Base-by-base conservation (phyloP, 2,888 invertebrate species). In the Nebria salina region DNA sequence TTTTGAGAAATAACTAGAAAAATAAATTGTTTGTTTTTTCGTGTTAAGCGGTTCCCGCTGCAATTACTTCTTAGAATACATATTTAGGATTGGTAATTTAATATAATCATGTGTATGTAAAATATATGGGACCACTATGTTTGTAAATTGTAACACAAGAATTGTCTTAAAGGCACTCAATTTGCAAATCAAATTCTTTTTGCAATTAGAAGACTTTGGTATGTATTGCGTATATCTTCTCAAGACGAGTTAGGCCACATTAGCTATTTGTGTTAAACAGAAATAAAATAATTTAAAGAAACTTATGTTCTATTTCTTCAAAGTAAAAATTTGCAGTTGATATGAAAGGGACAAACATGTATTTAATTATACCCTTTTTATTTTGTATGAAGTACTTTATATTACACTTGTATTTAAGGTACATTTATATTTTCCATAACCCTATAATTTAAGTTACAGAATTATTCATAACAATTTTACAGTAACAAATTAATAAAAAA, bases 361-460 rank as follows among this genome's bases (percentile, higher is more conserved):
- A 66, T 73, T 73, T 41, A 73, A 73, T 73, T 68, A 26, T 73
- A 43, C 73, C n/a, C 43, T 73, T 73, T 34, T 73, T 42, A 42
- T 73, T 73, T 64, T 81, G 75, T 81, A 76, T 81, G 72, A 81
- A 81, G 81, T 81, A 81, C 81, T 81, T 81, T 81, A 54, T 54
- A 81, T 81, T 81, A 81, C 76, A 81, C 42, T 26, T 81, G 76
- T 81, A 76, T 81, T 80, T 81, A 81, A 81, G 81, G 81, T 81
- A 81, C 81, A 81, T 81, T 78, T 79, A 79, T 66, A 79, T 20
- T 76, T 81, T 81, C 81, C 81, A 81, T 81, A 81, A 81, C 81
- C 81, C 25, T 81, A 72, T 73, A 72, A 25, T 76, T 72, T 76
- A 81, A 81, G 76, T 76, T 81, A 76, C 65, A 81, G 76, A 81